Conservation (phyloP, 2,888 invertebrate species). For the Volucella inflata region DNA sequence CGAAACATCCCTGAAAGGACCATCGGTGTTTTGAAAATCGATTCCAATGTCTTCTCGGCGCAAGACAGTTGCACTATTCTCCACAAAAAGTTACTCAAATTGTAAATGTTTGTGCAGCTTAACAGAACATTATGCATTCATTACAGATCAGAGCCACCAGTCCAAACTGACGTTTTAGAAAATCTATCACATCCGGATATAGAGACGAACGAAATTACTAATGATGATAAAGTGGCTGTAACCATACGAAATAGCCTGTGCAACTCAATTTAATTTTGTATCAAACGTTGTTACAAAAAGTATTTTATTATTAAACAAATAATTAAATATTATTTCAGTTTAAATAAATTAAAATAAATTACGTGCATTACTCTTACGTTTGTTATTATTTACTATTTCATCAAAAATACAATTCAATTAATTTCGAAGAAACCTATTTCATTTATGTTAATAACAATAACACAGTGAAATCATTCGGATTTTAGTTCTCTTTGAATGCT, state of each 20-base stretch:
- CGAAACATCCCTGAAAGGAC: slow-evolving; percentile 46
- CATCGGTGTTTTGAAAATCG: slow-evolving; percentile 36
- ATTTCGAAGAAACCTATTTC: no score
- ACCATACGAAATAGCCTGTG: slow-evolving; percentile 18
- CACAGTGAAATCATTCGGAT: no score
- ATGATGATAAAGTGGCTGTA: slow-evolving; percentile 18
- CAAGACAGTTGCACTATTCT: slow-evolving; percentile 34
- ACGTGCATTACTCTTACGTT: no score
- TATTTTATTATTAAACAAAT: no score
- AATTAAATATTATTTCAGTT: no score
- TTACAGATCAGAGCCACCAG: slow-evolving; percentile 10
- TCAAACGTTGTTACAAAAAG: no score
- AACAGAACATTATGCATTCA: slow-evolving; percentile 50
- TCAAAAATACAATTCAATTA: no score
- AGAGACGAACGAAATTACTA: background rate
- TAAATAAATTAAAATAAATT: no score
- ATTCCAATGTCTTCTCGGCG: slow-evolving; percentile 47
- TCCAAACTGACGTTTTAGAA: background rate
- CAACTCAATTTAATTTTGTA: slow-evolving; percentile 1
- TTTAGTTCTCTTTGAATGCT: no score
- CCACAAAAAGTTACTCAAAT: slow-evolving; percentile 42
- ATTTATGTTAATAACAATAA: no score
- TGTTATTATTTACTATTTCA: no score
- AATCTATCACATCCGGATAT: slow-evolving; percentile 1
- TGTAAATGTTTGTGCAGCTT: slow-evolving; percentile 41